phyloP scores from a whole-genome alignment of 1,140 invertebrate species.

The Drosophila seguyi region DNA sequence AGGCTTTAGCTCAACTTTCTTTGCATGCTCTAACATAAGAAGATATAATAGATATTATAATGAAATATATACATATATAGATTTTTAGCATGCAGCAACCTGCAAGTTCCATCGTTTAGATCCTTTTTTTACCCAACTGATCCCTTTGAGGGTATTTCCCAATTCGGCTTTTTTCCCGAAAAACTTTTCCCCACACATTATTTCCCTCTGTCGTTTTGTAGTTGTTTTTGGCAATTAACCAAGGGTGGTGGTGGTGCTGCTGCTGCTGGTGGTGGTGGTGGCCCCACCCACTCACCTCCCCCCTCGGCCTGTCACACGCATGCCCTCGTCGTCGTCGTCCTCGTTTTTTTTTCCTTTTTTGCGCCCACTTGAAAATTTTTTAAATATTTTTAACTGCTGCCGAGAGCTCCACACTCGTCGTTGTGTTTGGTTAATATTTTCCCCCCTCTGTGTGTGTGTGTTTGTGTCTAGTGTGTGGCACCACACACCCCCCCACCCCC shows the following conservation, averaged over 20 bases:
- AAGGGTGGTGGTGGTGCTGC: conserved; percentile 53
- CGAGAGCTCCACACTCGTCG: conserved; percentile 52
- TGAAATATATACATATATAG: background rate
- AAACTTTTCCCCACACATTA: conserved; percentile 4
- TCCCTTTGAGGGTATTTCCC: conserved; percentile 32
- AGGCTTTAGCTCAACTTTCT: conserved; percentile 41
- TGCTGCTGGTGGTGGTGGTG: conserved; percentile 31
- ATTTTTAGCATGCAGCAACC: too few species aligned
- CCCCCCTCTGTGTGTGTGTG: conserved; percentile 30
- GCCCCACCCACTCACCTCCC: background rate
- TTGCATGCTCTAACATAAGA: conserved; percentile 25
- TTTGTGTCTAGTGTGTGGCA: conserved; percentile 55
- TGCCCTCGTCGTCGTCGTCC: conserved; percentile 16
- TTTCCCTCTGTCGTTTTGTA: conserved; percentile 46
- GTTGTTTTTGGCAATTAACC: conserved; percentile 83
- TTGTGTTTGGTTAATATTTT: conserved; percentile 80
- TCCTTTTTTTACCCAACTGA: too few species aligned
- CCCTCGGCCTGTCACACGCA: conserved; percentile 46
- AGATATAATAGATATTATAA: background rate
- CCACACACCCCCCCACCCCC: background rate
- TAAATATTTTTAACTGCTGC: conserved; percentile 82
- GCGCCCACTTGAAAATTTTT: conserved; percentile 69
- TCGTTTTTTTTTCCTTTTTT: background rate
- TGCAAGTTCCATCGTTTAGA: too few species aligned
- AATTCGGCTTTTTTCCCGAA: conserved; percentile 22